Evolutionary conservation across 2,797 vertebrate genomes (phyloP).

Genomic region (Cirrhinus mrigala): DNA sequence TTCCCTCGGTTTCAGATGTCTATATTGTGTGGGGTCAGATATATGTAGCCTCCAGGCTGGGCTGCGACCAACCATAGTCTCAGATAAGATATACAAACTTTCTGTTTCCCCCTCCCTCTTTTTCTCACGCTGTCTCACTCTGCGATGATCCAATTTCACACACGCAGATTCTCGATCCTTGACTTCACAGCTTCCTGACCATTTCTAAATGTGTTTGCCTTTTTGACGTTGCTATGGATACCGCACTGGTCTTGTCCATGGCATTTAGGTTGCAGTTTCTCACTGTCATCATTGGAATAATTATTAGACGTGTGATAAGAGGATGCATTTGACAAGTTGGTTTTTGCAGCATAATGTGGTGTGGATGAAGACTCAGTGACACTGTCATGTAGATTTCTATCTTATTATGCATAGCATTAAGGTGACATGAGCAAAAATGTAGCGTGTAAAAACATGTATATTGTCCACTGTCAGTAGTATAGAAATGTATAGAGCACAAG

Average conservation of each 20-base stretch:
- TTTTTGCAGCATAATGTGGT: neutral
- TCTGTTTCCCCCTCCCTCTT: neutral
- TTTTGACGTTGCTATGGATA: slow-evolving; percentile 48
- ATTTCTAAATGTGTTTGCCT: slow-evolving; percentile 32
- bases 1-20: slow-evolving; percentile 12
- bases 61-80: neutral
- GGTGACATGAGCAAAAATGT: neutral
- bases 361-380: neutral
- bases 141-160: slow-evolving; percentile 24
- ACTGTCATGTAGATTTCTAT: neutral
- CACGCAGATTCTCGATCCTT: neutral
- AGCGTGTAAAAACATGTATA: neutral
- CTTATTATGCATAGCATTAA: neutral
- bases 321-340: neutral
- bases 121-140: slow-evolving; percentile 18
- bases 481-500: neutral
- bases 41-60: slow-evolving; percentile 25
- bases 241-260: neutral
- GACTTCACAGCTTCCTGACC: slow-evolving; percentile 35
- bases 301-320: slow-evolving; percentile 11
- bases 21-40: neutral
- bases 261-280: slow-evolving; percentile 29
- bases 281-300: neutral
- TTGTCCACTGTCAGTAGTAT: neutral
- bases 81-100: neutral